These are phyloP conservation scores for Ectemnius cavifrons DNA, from an alignment of 2,888 invertebrate species.

Conservation along the genomic window DNA sequence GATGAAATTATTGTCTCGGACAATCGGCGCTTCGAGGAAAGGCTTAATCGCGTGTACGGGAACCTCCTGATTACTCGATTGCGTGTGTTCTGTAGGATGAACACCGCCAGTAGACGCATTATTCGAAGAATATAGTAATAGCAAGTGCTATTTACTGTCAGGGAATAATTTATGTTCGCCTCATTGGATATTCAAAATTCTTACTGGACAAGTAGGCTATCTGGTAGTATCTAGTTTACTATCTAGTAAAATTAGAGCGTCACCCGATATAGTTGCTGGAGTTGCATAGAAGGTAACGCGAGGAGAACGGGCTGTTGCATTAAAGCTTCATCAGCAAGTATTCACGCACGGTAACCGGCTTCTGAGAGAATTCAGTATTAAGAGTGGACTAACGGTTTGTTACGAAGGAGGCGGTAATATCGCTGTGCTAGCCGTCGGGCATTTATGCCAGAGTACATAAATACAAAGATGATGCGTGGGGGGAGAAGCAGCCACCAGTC, in stretches of 20 bases:
- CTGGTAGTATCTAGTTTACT: too few species aligned
- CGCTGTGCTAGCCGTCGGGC: conserved; percentile 36
- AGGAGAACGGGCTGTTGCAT: conserved; percentile 5
- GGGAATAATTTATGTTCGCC: too few species aligned
- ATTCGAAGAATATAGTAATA: too few species aligned
- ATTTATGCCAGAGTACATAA: conserved; percentile 47
- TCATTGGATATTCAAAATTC: too few species aligned
- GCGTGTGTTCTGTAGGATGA: too few species aligned
- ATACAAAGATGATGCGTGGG: conserved; percentile 38
- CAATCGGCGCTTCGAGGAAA: too few species aligned
- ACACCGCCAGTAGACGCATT: too few species aligned
- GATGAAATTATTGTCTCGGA: too few species aligned
- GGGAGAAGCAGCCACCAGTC: conserved; percentile 33
- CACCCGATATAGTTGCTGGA: not conserved
- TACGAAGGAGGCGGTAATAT: conserved; percentile 47
- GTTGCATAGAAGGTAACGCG: conserved; percentile 18
- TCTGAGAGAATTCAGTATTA: conserved; percentile 39
- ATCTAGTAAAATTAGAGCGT: not conserved
- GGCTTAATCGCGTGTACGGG: too few species aligned
- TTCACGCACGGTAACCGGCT: conserved; percentile 27
- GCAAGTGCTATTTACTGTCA: too few species aligned
- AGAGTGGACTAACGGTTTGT: conserved; percentile 47
- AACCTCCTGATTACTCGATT: too few species aligned
- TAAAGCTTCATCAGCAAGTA: conserved; percentile 19
- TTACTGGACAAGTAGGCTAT: too few species aligned